phyloP scores from a whole-genome alignment of 1,140 invertebrate species.

The Penaeus chinensis region DNA sequence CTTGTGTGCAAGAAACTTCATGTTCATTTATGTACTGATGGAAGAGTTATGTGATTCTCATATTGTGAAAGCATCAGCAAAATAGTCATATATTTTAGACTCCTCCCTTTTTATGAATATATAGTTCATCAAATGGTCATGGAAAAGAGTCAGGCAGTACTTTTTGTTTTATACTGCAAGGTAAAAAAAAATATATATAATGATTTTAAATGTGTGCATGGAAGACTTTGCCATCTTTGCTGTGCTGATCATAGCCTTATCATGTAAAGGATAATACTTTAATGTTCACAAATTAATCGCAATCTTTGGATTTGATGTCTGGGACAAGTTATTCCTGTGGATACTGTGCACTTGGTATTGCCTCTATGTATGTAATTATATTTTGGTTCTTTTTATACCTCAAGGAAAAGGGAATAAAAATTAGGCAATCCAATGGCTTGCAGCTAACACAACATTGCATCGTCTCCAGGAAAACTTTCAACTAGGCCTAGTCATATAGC shows the following conservation, averaged over 20 bases:
- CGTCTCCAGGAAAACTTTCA: neutral
- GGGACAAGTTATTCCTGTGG: constrained; percentile 22
- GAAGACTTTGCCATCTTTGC: constrained; percentile 29
- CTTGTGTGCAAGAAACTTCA: too few relatives aligned
- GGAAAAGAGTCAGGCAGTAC: too few relatives aligned
- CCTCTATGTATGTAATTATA: constrained; percentile 33
- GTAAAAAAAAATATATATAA: too few relatives aligned
- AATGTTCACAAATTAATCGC: constrained; percentile 46
- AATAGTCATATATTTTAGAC: too few relatives aligned
- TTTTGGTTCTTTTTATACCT: neutral
- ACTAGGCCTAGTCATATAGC: constrained; percentile 17
- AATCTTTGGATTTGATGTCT: constrained; percentile 13
- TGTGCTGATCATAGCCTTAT: constrained; percentile 53
- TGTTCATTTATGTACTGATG: too few relatives aligned
- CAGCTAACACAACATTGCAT: neutral
- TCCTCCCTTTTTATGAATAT: too few relatives aligned
- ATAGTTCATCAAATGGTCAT: too few relatives aligned
- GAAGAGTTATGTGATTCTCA: too few relatives aligned
- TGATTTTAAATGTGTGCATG: constrained; percentile 22
- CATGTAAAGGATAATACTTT: constrained; percentile 38
- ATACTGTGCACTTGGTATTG: constrained; percentile 36
- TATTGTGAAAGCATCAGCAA: too few relatives aligned
- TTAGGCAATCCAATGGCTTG: neutral
- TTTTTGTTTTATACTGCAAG: too few relatives aligned
- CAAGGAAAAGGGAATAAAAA: neutral